These are phyloP conservation scores for Cataglyphis albicans DNA, from an alignment of 2,888 invertebrate species.

Conservation along the genomic window DNA sequence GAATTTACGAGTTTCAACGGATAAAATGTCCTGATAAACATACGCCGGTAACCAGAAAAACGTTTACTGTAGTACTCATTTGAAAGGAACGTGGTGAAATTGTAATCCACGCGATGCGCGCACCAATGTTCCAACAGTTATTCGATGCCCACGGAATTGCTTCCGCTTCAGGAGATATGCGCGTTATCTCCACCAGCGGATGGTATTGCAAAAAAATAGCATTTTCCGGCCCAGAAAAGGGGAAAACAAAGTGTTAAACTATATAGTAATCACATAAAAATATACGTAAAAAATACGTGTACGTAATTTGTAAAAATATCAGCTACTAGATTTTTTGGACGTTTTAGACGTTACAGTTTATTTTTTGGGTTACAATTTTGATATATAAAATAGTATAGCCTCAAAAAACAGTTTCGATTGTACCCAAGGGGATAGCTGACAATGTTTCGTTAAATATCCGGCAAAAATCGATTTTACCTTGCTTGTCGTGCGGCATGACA, in stretches of 20 bases:
- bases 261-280: conserved; percentile 29
- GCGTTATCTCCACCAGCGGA: conserved; percentile 41
- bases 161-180: conserved; percentile 45
- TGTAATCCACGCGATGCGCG: conserved; percentile 27
- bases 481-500: conserved; percentile 15
- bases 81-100: conserved; percentile 37
- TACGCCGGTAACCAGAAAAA: conserved; percentile 30
- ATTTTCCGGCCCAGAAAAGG: not conserved
- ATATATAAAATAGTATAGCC: conserved; percentile 28
- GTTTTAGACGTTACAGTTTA: not conserved
- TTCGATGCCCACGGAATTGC: conserved; percentile 37
- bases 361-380: not conserved
- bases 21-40: conserved; percentile 30
- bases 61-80: conserved; percentile 13
- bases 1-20: not conserved
- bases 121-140: conserved; percentile 17
- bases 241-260: conserved; percentile 22
- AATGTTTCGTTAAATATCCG: conserved; percentile 41
- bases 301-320: conserved; percentile 30
- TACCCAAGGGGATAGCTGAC: conserved; percentile 11
- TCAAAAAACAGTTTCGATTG: conserved; percentile 35
- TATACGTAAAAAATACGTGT: conserved; percentile 2
- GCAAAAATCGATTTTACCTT: conserved; percentile 38
- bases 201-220: conserved; percentile 45
- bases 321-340: conserved; percentile 14